Base-by-base conservation (phyloP, 2,797 vertebrate species). In the Smutsia gigantea region DNA sequence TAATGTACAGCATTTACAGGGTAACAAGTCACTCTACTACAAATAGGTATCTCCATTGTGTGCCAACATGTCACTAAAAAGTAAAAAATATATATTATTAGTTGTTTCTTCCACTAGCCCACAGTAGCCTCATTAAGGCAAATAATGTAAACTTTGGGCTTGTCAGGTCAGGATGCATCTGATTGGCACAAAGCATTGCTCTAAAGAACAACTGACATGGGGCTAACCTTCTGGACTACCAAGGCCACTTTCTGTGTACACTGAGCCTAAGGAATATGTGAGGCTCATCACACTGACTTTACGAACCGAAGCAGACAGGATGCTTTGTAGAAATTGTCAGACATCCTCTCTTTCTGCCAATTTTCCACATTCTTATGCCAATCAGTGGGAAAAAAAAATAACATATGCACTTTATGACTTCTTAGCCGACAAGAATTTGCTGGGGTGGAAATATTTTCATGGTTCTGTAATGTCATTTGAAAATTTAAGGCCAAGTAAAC, bases 401-500 rank as follows among this genome's bases (percentile, higher is more conserved):
- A 31, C 46, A 21, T 34, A 59, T 63, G 34, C 2, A 39, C 27
- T 37, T 85, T 69, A 46, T 11, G 12, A 19, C 59, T 97, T 93
- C 79, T 78, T 55, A 55, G 66, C 87, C 64, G 23, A 11, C n/a
- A 59, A 3, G 3, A 31, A 94, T 74, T 87, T 1, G 0, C 2
- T 12, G 17, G 71, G 90, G 39, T 93, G 83, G 66, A 53, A 90
- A 88, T 49, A 66, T 9, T 61, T 81, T 27, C 46, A 46, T 14
- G 42, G 25, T 72, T 87, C 63, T 83, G 13, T 75, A 68, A 64
- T 3, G 68, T 85, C 51, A 69, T 8, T 69, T 88, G 9, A 97
- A 94, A 96, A 91, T 75, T 61, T 71, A 93, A 96, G 69, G 57
- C 12, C 59, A 25, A 15, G 10, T 59, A 95, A 95, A 94, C 64